A percentile compares a stretch with the other conserved stretches of the same genome.
Conservation (phyloP, 2,113 vertebrate species). For the Rhabdornis inornatus region DNA sequence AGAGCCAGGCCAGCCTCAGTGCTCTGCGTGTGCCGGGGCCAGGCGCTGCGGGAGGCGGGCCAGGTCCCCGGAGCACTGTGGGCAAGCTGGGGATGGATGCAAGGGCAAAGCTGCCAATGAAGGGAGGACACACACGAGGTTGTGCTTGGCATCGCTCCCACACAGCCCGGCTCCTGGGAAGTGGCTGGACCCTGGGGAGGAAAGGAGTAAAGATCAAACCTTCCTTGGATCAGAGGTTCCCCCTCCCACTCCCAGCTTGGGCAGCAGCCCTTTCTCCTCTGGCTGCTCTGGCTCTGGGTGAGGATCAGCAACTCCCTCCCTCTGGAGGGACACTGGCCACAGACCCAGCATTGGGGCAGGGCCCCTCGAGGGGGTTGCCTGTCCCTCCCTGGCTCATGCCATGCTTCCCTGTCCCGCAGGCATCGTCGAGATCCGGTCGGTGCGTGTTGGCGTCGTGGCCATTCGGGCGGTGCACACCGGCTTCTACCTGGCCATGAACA, state of each 20-base stretch:
- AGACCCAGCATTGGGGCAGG: fast-evolving
- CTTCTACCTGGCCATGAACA: constrained; percentile 93
- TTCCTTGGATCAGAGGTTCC: neutral
- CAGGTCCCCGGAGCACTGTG: constrained; percentile 64
- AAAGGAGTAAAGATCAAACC: neutral
- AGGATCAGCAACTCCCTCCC: neutral
- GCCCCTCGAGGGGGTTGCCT: fast-evolving
- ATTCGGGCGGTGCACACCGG: constrained; percentile 89
- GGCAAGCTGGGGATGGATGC: constrained; percentile 67
- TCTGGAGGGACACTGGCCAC: neutral
- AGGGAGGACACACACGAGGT: constrained; percentile 57
- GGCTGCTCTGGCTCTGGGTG: neutral
- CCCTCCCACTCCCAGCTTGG: neutral
- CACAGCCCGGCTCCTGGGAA: neutral
- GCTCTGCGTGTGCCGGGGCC: neutral
- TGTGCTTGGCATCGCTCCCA: neutral
- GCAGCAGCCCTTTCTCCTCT: neutral
- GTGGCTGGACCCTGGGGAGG: neutral
- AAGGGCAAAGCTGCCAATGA: constrained; percentile 68
- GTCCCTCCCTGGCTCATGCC: neutral
- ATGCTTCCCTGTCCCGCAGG: constrained; percentile 62
- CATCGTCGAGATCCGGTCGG: constrained; percentile 91
- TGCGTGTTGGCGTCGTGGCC: constrained; percentile 87
- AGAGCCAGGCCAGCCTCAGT: constrained; percentile 48
- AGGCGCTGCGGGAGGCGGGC: constrained; percentile 70